Conservation (phyloP, 2,113 vertebrate species). For the Gila orcuttii region DNA sequence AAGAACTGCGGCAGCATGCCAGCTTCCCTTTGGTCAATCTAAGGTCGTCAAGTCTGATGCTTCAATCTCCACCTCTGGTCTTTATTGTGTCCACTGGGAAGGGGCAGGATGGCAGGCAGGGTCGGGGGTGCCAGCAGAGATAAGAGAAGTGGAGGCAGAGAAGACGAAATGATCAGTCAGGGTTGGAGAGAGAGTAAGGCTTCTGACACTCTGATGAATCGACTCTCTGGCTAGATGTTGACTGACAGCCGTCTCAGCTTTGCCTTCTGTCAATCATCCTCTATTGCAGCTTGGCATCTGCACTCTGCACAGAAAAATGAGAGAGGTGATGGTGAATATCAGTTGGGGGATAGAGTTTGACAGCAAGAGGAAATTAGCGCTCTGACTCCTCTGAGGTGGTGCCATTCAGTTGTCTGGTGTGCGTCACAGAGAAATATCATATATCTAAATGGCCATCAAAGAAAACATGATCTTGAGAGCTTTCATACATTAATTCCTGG, state of each 20-base stretch:
- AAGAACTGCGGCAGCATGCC: constrained; percentile 77
- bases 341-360: constrained; percentile 73
- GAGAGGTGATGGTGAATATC: constrained; percentile 70
- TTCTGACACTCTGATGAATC: constrained; percentile 66
- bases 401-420: constrained; percentile 65
- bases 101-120: not conserved
- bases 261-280: constrained; percentile 84
- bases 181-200: constrained; percentile 61
- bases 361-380: constrained; percentile 63
- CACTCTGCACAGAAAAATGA: constrained; percentile 77
- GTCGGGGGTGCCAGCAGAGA: constrained; percentile 40
- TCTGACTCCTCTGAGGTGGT: constrained; percentile 27
- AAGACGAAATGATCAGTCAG: constrained; percentile 33
- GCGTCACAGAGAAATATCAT: constrained; percentile 64
- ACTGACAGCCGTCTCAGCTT: constrained; percentile 75
- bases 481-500: constrained; percentile 24
- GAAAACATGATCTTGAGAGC: constrained; percentile 42
- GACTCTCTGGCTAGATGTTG: constrained; percentile 74
- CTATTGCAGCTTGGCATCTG: constrained; percentile 52
- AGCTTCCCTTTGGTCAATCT: constrained; percentile 62
- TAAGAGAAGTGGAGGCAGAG: constrained; percentile 48
- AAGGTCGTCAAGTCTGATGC: constrained; percentile 35
- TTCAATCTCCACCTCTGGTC: constrained; percentile 13
- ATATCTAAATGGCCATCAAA: constrained; percentile 63
- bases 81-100: constrained; percentile 35